Percentiles rank a stretch among this genome's conserved stretches.
Evolutionary conservation across 2,888 invertebrate genomes (phyloP).

Genomic region (Stenurella melanura): DNA sequence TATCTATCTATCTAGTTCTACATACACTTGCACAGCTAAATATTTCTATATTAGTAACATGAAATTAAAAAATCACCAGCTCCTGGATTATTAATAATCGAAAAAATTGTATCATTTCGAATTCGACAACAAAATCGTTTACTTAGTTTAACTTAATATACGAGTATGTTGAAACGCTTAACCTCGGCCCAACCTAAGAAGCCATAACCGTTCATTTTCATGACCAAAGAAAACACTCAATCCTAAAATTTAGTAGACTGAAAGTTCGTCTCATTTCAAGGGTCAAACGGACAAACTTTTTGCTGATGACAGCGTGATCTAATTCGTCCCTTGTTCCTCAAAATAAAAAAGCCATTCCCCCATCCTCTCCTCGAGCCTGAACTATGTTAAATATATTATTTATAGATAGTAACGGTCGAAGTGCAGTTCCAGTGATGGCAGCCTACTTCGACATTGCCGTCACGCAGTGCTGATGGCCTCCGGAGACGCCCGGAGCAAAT

Average conservation of each 20-base stretch:
- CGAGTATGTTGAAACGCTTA: background rate
- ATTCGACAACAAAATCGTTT: too few relatives aligned
- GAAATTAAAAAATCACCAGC: too few relatives aligned
- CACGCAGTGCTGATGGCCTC: slow-evolving; percentile 67
- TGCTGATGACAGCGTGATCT: slow-evolving; percentile 25
- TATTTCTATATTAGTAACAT: too few relatives aligned
- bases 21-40: too few relatives aligned
- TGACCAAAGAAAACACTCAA: background rate
- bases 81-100: too few relatives aligned
- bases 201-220: slow-evolving; percentile 1
- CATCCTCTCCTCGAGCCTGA: background rate
- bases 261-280: slow-evolving; percentile 6
- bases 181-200: background rate
- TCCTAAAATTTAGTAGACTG: slow-evolving; percentile 2
- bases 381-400: slow-evolving; percentile 37
- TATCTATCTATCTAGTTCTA: background rate
- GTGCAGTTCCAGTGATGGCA: slow-evolving; percentile 26
- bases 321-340: slow-evolving; percentile 14
- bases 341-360: slow-evolving; percentile 27
- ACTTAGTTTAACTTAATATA: background rate
- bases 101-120: too few relatives aligned
- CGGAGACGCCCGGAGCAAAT: slow-evolving; percentile 66
- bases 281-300: slow-evolving; percentile 15
- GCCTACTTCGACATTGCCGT: slow-evolving; percentile 61
- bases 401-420: slow-evolving; percentile 21